Conservation (phyloP, 2,797 vertebrate genomes). For the Amblyraja radiata region DNA sequence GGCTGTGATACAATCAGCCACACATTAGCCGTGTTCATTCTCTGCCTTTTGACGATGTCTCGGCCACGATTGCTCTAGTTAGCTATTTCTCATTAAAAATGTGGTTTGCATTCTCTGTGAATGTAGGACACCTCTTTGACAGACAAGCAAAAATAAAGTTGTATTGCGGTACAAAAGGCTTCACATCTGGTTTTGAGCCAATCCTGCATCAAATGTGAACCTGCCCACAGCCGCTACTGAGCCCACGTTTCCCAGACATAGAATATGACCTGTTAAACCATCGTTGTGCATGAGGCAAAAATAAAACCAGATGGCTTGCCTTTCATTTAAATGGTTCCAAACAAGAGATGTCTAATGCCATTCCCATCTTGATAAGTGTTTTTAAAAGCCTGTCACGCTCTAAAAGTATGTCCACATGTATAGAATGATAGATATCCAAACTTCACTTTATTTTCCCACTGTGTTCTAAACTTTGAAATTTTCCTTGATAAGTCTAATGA, state of each 20-base stretch:
- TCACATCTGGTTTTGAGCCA: not conserved
- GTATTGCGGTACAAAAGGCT: not conserved
- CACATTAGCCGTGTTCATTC: not conserved
- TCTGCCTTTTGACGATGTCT: not conserved
- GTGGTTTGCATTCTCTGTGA: not conserved
- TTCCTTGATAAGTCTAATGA: not conserved
- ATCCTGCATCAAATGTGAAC: not conserved
- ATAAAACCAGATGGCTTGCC: not conserved
- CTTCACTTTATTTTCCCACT: not conserved
- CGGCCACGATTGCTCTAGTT: not conserved
- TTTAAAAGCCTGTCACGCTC: not conserved
- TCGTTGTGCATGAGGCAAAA: not conserved
- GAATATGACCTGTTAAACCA: not conserved
- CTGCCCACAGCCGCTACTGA: not conserved
- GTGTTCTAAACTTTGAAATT: not conserved
- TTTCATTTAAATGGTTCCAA: no score
- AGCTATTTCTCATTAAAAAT: no score
- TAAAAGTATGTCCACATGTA: not conserved
- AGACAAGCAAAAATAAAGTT: not conserved
- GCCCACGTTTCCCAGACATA: no score
- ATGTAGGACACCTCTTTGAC: not conserved
- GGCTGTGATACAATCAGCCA: not conserved
- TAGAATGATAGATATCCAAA: not conserved
- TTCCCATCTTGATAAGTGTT: not conserved
- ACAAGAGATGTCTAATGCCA: not conserved